Conservation (phyloP, 2,888 invertebrate genomes). For the Spilarctia lutea region DNA sequence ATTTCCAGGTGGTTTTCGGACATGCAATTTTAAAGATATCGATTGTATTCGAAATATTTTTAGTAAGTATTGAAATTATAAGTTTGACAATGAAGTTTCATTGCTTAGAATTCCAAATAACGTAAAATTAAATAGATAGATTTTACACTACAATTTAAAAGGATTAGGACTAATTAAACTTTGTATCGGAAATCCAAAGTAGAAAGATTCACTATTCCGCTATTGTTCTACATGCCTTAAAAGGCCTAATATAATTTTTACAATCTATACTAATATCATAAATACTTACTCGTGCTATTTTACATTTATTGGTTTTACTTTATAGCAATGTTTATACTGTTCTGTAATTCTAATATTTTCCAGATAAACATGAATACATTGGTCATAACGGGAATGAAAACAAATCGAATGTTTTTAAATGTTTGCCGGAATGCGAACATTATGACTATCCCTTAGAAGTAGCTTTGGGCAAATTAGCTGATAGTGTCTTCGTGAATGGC, state of each 20-base stretch:
- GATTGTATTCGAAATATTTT: conserved; percentile 74
- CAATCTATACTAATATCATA: not conserved
- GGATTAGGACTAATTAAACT: not conserved
- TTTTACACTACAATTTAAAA: not conserved
- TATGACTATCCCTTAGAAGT: conserved; percentile 88
- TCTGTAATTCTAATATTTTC: not conserved
- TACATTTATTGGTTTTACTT: not conserved
- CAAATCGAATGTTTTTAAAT: conserved; percentile 55
- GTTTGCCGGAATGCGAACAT: conserved; percentile 88
- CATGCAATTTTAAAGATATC: conserved; percentile 83
- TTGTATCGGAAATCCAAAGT: not conserved
- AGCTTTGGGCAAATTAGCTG: conserved; percentile 86
- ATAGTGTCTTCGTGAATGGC: conserved; percentile 72
- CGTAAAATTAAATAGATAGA: not conserved
- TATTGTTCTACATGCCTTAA: not conserved
- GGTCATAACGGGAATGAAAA: not conserved
- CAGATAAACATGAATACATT: not conserved
- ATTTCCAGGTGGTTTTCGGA: conserved; percentile 67
- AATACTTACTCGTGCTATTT: too few species aligned
- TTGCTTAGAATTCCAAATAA: not conserved
- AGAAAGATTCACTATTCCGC: not conserved
- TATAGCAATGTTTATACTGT: not conserved
- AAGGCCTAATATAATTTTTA: too few species aligned
- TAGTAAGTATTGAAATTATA: conserved; percentile 58
- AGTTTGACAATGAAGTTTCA: not conserved